These are phyloP conservation scores for Pachycephala philippinensis DNA, from an alignment of 2,113 vertebrate species.

Conservation along the genomic window DNA sequence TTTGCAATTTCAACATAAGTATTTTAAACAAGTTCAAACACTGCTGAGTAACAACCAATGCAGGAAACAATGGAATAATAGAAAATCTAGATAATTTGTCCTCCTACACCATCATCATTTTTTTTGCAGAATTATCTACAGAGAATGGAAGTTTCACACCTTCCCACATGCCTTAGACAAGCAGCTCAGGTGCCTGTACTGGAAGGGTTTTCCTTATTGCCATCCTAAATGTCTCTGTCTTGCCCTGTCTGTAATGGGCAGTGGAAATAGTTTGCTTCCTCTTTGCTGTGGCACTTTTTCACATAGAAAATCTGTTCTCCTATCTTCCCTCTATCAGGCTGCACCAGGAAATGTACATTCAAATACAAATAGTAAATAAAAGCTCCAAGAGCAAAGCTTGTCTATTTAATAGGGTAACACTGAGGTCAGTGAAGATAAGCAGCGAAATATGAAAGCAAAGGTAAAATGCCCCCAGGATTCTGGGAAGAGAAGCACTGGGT, in stretches of 20 bases:
- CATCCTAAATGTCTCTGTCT: background rate
- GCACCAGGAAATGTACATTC: background rate
- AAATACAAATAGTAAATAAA: background rate
- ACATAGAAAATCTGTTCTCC: background rate
- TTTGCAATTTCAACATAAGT: background rate
- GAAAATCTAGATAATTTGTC: background rate
- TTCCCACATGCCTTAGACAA: background rate
- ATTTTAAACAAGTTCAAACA: constrained; percentile 7
- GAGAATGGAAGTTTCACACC: background rate
- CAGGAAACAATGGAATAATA: background rate
- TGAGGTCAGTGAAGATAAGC: background rate
- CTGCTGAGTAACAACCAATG: background rate
- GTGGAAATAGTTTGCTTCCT: background rate
- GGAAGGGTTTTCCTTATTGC: background rate
- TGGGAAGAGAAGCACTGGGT: background rate
- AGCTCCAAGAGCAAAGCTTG: background rate
- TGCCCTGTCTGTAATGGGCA: background rate
- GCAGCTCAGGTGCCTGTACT: background rate
- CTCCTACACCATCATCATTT: background rate
- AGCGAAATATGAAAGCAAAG: background rate
- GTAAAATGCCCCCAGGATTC: background rate
- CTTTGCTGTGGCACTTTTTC: background rate
- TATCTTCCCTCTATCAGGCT: rapidly evolving
- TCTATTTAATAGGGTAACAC: background rate
- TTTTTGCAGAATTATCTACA: background rate